A percentile compares a stretch with the other conserved stretches of the same genome.
These are phyloP conservation scores for Staurois parvus DNA, from an alignment of 2,797 vertebrate species.

Conservation along the genomic window DNA sequence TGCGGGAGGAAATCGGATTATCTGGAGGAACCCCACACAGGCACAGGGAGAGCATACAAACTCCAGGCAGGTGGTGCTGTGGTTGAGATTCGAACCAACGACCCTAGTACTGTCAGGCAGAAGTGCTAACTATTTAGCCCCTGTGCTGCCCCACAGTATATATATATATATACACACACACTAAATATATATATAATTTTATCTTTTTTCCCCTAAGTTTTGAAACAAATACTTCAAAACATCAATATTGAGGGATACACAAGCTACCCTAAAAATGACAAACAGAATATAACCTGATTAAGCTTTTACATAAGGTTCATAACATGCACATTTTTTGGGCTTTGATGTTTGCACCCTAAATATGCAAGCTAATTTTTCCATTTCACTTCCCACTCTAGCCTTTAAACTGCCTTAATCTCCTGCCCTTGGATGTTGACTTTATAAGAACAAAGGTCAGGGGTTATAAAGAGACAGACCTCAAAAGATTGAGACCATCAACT, in stretches of 20 bases:
- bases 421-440: conserved; percentile 85
- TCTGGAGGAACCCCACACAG: too few species aligned
- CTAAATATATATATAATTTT: too few species aligned
- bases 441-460: conserved; percentile 83
- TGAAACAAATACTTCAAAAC: too few species aligned
- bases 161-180: too few species aligned
- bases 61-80: too few species aligned
- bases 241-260: neutral
- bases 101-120: too few species aligned
- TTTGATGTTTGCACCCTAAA: conserved; percentile 84
- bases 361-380: conserved; percentile 84
- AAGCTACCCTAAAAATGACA: conserved; percentile 55
- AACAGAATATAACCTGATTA: conserved; percentile 76
- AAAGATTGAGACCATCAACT: conserved; percentile 85
- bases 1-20: too few species aligned
- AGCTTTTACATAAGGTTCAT: conserved; percentile 76
- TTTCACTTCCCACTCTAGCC: conserved; percentile 82
- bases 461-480: conserved; percentile 81
- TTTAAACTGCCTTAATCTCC: conserved; percentile 85
- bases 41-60: too few species aligned
- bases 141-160: too few species aligned
- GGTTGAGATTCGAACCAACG: too few species aligned
- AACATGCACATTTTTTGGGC: conserved; percentile 81
- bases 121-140: too few species aligned
- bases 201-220: too few species aligned